Evolutionary conservation across 1,140 invertebrate genomes (phyloP).

Genomic region (Sipha flava): DNA sequence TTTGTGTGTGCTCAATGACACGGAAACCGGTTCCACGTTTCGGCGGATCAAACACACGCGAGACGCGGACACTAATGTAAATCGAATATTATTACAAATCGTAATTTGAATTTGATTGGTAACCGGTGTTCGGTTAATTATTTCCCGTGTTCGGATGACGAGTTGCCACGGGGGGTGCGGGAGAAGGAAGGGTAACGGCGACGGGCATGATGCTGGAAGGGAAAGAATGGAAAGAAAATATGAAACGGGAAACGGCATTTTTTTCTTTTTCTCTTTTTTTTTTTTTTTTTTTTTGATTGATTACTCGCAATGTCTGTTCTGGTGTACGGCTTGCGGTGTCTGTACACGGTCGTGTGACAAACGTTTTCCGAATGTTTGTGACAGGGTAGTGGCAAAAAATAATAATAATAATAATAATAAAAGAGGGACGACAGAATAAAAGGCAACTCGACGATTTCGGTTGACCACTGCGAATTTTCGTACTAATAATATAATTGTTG

Average conservation of each 20-base stretch:
- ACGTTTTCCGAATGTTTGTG: conserved; percentile 32
- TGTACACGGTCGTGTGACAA: conserved; percentile 26
- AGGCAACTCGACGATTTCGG: not conserved
- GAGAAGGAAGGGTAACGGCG: not conserved
- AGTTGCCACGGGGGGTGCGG: not conserved
- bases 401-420: not conserved
- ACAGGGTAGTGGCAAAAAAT: not conserved
- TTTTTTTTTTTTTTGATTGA: conserved; percentile 17
- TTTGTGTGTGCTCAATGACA: not conserved
- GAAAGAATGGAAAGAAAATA: not conserved
- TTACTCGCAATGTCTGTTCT: not conserved
- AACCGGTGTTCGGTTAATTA: conserved; percentile 19
- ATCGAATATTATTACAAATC: conserved; percentile 29
- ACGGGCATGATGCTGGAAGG: no score
- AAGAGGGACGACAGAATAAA: not conserved
- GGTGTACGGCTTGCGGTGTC: conserved; percentile 7
- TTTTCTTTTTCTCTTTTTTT: not conserved
- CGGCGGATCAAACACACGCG: conserved; percentile 6
- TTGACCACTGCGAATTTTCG: not conserved
- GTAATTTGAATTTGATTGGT: conserved; percentile 29
- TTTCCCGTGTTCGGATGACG: not conserved
- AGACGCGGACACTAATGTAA: conserved; percentile 3
- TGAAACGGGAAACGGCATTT: conserved; percentile 4
- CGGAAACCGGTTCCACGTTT: conserved; percentile 18
- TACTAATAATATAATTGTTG: not conserved